Base-by-base conservation (phyloP, 2,888 invertebrate species). In the Flexamia atlantica region DNA sequence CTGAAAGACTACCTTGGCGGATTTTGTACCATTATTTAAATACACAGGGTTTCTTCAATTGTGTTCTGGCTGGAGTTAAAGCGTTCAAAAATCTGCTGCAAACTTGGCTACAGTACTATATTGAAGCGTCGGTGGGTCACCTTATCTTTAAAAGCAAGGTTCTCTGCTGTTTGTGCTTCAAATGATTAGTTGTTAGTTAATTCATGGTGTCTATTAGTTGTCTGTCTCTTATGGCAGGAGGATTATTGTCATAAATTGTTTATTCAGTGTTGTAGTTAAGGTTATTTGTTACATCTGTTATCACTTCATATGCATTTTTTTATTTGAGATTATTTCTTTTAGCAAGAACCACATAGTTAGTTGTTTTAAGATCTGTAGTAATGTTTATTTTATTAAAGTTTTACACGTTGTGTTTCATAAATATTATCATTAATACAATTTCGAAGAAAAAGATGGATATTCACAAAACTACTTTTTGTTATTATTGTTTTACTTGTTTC, bases 41-140 rank as follows among this genome's bases (percentile, higher is more conserved):
- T 46, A 17, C 46, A 79, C 79, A 79, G 79, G 79, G 36, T 79
- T 79, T 79, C 79, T 79, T 57, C 79, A 79, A 17, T 32, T 57
- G 36, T 57, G 79, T 79, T 53, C 57, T 57, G 36, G 79, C 53
- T 79, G 79, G 79, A 79, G 46, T 79, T 79, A 30, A 28, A 57
- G 30, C 14, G 64, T 64, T 64, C 76, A 57, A 79, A 25, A 57
- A 79, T 36, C 57, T 17, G 23, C 79, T 79, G 79, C 79, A 79
- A 57, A 79, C 53, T 57, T 79, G 36, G 46, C 40, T 46, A 23
- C 74, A 28, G 64, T 64, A 28, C 30, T 10, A 28, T 14, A 28
- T 28, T 64, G 64, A 72, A 72, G 4, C 72, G 36, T 28, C 76
- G 76, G 7, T 10, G 40, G 40, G 23, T 76, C 76, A 53, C 32